phyloP scores from a whole-genome alignment of 2,113 vertebrate genomes.

The Noctilio leporinus region DNA sequence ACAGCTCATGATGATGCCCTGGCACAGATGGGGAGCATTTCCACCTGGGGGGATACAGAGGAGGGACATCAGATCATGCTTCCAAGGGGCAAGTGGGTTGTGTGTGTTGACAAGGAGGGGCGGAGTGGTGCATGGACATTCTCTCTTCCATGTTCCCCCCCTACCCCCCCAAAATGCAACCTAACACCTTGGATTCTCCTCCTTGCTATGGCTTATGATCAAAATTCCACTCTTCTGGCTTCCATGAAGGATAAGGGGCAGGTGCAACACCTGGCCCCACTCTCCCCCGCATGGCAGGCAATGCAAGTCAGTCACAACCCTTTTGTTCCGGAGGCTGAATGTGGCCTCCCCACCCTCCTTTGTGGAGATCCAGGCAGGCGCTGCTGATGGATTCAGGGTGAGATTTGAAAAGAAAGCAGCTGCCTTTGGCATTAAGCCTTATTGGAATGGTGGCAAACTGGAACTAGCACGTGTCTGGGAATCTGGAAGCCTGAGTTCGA shows the following conservation, averaged over 20 bases:
- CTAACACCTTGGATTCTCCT: not conserved
- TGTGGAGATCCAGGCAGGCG: not conserved
- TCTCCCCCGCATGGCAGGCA: not conserved
- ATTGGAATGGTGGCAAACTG: not conserved
- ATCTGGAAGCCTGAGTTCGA: not conserved
- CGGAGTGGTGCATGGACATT: not conserved
- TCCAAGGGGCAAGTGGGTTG: not conserved
- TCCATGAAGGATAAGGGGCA: not conserved
- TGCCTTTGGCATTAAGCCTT: not conserved
- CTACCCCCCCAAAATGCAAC: not conserved
- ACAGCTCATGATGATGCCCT: not conserved
- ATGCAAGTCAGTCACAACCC: not conserved
- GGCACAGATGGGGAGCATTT: not conserved
- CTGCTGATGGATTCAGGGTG: not conserved
- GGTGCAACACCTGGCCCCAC: accelerated
- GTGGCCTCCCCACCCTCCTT: not conserved
- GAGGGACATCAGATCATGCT: not conserved
- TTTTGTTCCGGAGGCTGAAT: not conserved
- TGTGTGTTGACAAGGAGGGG: too few species aligned
- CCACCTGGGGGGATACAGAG: too few species aligned
- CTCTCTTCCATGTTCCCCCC: not conserved
- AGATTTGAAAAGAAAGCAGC: not conserved
- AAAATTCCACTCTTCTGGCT: not conserved
- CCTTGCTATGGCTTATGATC: not conserved
- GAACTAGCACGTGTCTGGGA: not conserved